Base-by-base conservation (phyloP, 2,797 vertebrate species). In the Acanthopagrus latus region DNA sequence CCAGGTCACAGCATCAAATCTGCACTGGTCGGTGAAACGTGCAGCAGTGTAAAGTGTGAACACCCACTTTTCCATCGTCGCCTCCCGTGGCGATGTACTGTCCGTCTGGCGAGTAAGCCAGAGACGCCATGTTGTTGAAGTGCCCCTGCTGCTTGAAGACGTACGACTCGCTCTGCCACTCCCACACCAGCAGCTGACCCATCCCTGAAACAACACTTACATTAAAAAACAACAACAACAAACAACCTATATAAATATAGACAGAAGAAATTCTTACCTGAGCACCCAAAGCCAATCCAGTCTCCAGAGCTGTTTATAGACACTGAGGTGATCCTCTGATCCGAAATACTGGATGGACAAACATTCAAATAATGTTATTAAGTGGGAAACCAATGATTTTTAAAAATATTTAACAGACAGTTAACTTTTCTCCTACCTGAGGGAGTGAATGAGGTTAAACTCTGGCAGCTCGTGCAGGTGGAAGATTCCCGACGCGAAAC, bases 101-200 rank as follows among this genome's bases (percentile, higher is more conserved):
- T 8, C 97, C 98, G 1, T 99, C 98, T 0, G 98, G 97, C 0
- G 98, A 99, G 88, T 98, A 99, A 0, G 96, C 96, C 92, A 99
- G 91, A 0, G 97, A 87, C 2, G 96, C 97, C 98, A 99, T 97
- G 95, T 97, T 99, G 94, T 98, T 98, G 89, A 99, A 99, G 88
- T 99, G 98, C 1, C 98, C 98, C 87, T 99, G 98, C 89, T 99
- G 98, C 91, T 99, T 99, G 85, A 99, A 96, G 76, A 99, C 96
- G 0, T 98, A 99, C 12, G 97, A 98, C 81, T 99, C 98, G 0
- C 98, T 99, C 94, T 99, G 98, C 98, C 98, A 99, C 80, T 99
- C 98, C 98, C 98, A 99, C 64, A 99, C 98, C 89, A 99, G 92
- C 80, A 99, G 95, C 94, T 99, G 98, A 9, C 98, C 98, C 91